Evolutionary conservation across 1,140 invertebrate genomes (phyloP), one percentile per base, ranked within the genome.

Genomic region (Ptiloglossa arizonensis): DNA sequence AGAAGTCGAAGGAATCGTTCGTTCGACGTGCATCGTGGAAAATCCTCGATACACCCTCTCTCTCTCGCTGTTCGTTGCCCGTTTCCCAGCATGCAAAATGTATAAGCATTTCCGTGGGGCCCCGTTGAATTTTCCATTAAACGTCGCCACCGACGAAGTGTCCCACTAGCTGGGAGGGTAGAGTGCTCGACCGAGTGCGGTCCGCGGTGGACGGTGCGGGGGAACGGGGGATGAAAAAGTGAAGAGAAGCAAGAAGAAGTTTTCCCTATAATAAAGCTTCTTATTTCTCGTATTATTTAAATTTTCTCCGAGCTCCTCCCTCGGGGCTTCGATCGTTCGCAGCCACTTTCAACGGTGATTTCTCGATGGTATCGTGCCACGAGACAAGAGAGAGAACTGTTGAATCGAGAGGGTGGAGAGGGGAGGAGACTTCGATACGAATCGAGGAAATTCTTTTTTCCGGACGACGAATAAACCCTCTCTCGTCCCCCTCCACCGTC

Each of bases 91-190:
- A 56, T 75, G 64, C 59, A 76, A 76, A 76, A 69, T 69, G 50
- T 69, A 69, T 50, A 69, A 59, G 54, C 24, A 75, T 68, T 69
- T 68, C 57, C 54, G 41, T 32, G 6, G 22, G 46, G 29, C 27
- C 46, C 41, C n/a, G 68, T 76, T 76, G 64, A 76, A 76, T 76
- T 50, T 68, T 48, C 52, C 41, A 69, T 69, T 69, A 67, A 75
- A 69, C 66, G 50, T 11, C 35, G 64, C 24, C n/a, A n/a, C n/a
- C 38, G 22, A 15, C 5, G 5, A n/a, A 50, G 60, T 59, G 59
- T 60, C 52, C 64, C 50, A 13, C n/a, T 50, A n/a, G n/a, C n/a
- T n/a, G n/a, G n/a, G n/a, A n/a, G n/a, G n/a, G n/a, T n/a, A n/a
- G n/a, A n/a, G n/a, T n/a, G n/a, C n/a, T 35, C n/a, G 57, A 13